Evolutionary conservation across 2,888 invertebrate genomes (phyloP), one percentile per base, ranked within the genome.

Genomic region (Tenthredo distinguenda): DNA sequence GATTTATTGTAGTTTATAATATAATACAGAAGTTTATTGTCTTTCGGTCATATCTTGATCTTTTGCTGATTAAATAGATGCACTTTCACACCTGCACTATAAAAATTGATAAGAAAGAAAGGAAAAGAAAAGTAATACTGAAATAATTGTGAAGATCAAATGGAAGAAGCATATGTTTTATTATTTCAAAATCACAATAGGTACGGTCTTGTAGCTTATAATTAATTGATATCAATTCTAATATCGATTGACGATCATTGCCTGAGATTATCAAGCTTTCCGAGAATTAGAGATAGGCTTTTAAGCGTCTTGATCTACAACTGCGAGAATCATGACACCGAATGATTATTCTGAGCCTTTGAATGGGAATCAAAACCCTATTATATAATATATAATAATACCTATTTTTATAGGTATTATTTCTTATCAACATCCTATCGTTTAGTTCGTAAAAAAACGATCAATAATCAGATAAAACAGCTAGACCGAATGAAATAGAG

Each of bases 201-300:
- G 5, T 37, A 71, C 37, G 37, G 7, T 37, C 4, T 37, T 71
- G n/a, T 34, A 37, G 7, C 6, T 55, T 7, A 55, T 55, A n/a
- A n/a, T 55, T n/a, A 55, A 18, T 55, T 55, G 6, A n/a, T n/a
- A 34, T 34, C 34, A 31, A 37, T 71, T 34, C 6, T 7, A 74
- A n/a, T 74, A n/a, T 43, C 12, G 72, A 74, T 74, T 43, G 43
- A 74, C 72, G 21, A 74, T 74, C 72, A 43, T 21, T 74, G 12
- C 72, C 43, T n/a, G 21, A 43, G 21, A 43, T 34, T 68, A 34
- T 34, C 6, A 31, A 34, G 34, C 15, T 34, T 68, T 26, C 68
- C 15, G 5, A 34, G 68, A 34, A 68, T 68, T 68, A 34, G 18
- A 34, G 34, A 68, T 68, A 68, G 68, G 18, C 68, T 68, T 31